Evolutionary conservation across 1,140 invertebrate species (phyloP).

Genomic region (Vollenhovia emeryi): DNA sequence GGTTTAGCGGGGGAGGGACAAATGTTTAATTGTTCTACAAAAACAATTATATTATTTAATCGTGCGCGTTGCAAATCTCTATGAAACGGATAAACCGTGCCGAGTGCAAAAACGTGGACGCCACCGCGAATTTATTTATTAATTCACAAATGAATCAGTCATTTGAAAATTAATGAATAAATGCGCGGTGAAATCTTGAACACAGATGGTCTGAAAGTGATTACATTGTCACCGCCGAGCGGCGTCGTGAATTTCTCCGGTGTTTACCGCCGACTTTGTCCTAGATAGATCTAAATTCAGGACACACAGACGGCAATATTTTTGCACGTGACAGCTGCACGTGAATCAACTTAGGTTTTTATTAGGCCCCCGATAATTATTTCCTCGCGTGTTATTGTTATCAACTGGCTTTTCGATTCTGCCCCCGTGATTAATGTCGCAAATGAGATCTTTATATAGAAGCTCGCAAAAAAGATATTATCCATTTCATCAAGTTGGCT

Average conservation of each 20-base stretch:
- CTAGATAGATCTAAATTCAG: slow-evolving; percentile 2
- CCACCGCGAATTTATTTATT: neutral
- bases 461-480: neutral
- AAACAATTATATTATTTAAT: slow-evolving; percentile 9
- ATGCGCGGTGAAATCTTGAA: slow-evolving; percentile 12
- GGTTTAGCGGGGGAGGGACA: neutral
- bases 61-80: neutral
- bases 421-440: slow-evolving; percentile 20
- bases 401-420: neutral
- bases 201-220: neutral
- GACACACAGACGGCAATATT: neutral
- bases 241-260: neutral
- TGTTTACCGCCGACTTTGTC: neutral
- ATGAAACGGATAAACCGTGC: neutral
- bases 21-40: slow-evolving; percentile 14
- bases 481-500: neutral
- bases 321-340: neutral
- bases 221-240: neutral
- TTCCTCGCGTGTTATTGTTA: slow-evolving; percentile 35
- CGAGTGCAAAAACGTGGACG: neutral
- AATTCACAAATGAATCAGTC: slow-evolving; percentile 8
- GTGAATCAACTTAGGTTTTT: neutral
- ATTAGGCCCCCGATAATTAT: slow-evolving; percentile 50
- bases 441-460: neutral
- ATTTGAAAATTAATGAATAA: slow-evolving; percentile 4